Evolutionary conservation across 2,113 vertebrate genomes (phyloP).

Genomic region (Acinonyx jubatus): DNA sequence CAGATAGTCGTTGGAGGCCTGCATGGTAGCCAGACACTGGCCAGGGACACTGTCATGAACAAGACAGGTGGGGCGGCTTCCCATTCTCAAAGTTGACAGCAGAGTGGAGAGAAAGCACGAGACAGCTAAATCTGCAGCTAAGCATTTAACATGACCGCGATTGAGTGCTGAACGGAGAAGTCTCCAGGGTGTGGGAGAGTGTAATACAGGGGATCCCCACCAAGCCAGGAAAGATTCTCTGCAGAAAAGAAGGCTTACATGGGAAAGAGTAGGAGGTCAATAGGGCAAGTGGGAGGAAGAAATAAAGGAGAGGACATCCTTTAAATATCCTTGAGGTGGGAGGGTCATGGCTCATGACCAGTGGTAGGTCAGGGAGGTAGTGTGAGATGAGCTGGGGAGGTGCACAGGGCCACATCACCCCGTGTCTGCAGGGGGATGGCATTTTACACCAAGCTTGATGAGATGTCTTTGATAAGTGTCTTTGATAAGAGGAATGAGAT

Average conservation of each 20-base stretch:
- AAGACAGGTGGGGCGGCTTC: not conserved
- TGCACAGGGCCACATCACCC: not conserved
- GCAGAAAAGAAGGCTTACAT: not conserved
- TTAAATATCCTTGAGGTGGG: not conserved
- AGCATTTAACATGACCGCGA: not conserved
- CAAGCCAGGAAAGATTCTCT: not conserved
- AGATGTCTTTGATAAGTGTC: not conserved
- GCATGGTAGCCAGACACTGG: not conserved
- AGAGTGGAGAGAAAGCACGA: not conserved
- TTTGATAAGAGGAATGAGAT: not conserved
- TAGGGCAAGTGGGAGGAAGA: not conserved
- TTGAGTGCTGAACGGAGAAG: not conserved
- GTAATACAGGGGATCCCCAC: not conserved
- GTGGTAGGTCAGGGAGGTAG: not conserved
- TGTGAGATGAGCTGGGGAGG: not conserved
- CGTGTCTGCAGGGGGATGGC: not conserved
- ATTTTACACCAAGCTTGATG: not conserved
- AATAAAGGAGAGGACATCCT: not conserved
- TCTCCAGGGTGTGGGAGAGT: not conserved
- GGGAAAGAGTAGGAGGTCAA: not conserved
- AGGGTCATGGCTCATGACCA: not conserved
- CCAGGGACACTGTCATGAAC: not conserved
- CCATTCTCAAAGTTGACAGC: not conserved
- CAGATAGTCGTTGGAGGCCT: not conserved
- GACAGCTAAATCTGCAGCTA: not conserved